Evolutionary conservation across 92 coral and sea anemone species (phyloP), one percentile per base, ranked within the genome.

Genomic region (Muricea muricata): DNA sequence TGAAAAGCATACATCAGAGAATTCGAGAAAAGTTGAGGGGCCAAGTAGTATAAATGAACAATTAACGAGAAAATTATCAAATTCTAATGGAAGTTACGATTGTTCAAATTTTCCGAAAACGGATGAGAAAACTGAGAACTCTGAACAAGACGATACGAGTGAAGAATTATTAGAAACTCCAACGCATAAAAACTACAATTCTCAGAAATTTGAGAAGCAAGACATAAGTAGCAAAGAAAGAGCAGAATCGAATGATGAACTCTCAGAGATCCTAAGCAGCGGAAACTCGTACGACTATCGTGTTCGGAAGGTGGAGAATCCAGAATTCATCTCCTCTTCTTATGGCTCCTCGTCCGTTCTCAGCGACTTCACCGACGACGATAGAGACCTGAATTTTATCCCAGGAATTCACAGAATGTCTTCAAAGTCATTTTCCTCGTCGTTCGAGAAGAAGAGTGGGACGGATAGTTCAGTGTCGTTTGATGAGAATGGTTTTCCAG

Each of bases 341-440:
- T 72, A 61, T 42, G 65, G 73, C 9, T 63, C 75, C n/a, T 60
- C 70, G 45, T 35, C 52, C 11, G 61, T 26, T 34, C 24, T 74
- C 40, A 47, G 47, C 31, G 87, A 84, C 63, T 25, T 84, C 21
- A 85, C 86, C 20, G 87, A 82, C 40, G 97, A 91, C 33, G 98
- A 90, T 21, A 90, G 93, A 39, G 97, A 92, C 89, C 87, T 93
- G 4, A 97, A 97, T 73, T 94, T 97, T 86, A 87, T 97, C 13
- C 99, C 99, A 29, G 99, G 99, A 35, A 97, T 97, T 74, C 80
- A 84, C 26, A 32, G 54, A 58, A n/a, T 76, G 1, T 52, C 81
- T 3, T 48, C 81, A 21, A 76, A 57, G 18, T 76, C 41, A 6
- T 46, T 26, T 10, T 52, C 81, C 0, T 76, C 81, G 17, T 76